Evolutionary conservation across 2,797 vertebrate genomes (phyloP), one percentile per base, ranked within the genome.

Genomic region (Peromyscus melanophrys): DNA sequence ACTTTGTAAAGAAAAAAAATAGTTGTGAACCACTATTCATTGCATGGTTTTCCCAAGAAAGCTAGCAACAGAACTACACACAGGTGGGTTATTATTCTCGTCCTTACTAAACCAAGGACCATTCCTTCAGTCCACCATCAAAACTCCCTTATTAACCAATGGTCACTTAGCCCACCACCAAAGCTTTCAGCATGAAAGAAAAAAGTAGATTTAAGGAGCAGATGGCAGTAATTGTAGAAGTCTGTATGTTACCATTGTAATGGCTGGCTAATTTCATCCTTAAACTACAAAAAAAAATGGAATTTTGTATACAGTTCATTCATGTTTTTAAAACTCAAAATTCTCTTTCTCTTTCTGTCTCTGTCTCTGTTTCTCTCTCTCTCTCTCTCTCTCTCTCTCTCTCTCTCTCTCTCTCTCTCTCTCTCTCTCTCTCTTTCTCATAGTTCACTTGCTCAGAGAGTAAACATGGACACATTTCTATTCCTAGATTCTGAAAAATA

Each of bases 111-210:
- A 1, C 25, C 69, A 96, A 83, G 55, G 34, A 86, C 63, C 77
- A 25, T 2, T 34, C 16, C 2, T 69, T 52, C 10, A 92, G 59
- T 2, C 11, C n/a, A 73, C 63, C 11, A 69, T 57, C 25, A 65
- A 9, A 67, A 40, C 17, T 16, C 23, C 43, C n/a, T 94, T 85
- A 78, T 65, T 94, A 89, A 82, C 29, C 69, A 96, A 80, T 63
- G 37, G 89, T 63, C 89, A 21, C 3, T 49, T 6, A 90, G 65
- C 1, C 13, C 43, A 71, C 59, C 8, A 77, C 27, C 19, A 61
- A 14, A 59, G 37, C 3, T 13, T 84, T 65, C 49, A 40, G n/a
- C 12, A n/a, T 63, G 17, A 96, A 95, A 57, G 12, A 17, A 5
- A 83, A 76, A 12, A 46, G 34, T 14, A 25, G 23, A 65, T 12